Evolutionary conservation across 2,888 invertebrate species (phyloP).

Genomic region (Monochamus alternatus): DNA sequence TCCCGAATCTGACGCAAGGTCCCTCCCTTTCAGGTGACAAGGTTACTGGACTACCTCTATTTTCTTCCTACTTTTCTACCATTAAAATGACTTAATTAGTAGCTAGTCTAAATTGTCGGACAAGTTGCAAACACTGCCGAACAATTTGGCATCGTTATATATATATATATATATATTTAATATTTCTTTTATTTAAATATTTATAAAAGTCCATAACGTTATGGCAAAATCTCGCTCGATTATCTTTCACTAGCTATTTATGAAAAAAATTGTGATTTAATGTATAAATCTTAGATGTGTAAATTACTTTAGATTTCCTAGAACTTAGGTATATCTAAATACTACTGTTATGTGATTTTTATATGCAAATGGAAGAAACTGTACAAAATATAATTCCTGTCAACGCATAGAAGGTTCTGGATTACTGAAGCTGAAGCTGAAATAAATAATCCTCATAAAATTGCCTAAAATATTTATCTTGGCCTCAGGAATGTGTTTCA

Average conservation of each 20-base stretch:
- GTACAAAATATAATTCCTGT: constrained; percentile 23
- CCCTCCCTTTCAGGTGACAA: too few relatives aligned
- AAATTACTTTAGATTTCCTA: constrained; percentile 37
- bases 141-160: constrained; percentile 16
- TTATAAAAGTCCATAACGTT: constrained; percentile 35
- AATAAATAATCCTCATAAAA: background rate
- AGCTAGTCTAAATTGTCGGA: constrained; percentile 13
- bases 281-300: constrained; percentile 33
- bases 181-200: constrained; percentile 32
- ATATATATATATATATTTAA: constrained; percentile 7
- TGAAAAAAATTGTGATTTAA: constrained; percentile 55
- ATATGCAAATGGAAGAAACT: constrained; percentile 24
- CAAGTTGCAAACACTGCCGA: constrained; percentile 1
- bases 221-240: constrained; percentile 58
- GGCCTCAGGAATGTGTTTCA: too few relatives aligned
- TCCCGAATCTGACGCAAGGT: too few relatives aligned
- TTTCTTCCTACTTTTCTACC: constrained; percentile 12
- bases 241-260: constrained; percentile 59
- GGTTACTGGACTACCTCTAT: background rate
- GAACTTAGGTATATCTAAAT: constrained; percentile 29
- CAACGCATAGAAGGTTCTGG: background rate
- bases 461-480: background rate
- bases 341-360: constrained; percentile 36
- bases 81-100: constrained; percentile 25
- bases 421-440: constrained; percentile 18